A percentile compares a stretch with the other conserved stretches of the same genome.
These are phyloP conservation scores for Pseudomyrmex dendroicus DNA, from an alignment of 1,140 invertebrate genomes.

Conservation along the genomic window DNA sequence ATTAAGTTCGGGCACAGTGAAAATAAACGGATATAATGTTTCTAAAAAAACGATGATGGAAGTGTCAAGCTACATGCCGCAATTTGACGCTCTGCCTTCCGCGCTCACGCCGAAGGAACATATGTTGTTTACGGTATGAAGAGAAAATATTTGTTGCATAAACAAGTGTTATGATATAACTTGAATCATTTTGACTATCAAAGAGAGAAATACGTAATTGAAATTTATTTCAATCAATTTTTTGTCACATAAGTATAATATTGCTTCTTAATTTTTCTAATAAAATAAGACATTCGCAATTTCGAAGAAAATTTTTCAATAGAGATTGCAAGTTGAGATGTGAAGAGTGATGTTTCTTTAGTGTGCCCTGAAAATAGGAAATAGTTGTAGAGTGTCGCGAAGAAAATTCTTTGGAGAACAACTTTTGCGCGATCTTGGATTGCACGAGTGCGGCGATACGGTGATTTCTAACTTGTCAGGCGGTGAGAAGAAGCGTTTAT, in stretches of 20 bases:
- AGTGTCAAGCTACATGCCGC: conserved; percentile 67
- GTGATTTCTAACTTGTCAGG: conserved; percentile 89
- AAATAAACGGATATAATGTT: conserved; percentile 60
- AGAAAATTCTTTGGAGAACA: conserved; percentile 82
- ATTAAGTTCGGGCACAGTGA: conserved; percentile 56
- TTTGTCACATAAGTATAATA: background rate
- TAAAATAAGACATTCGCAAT: too few relatives aligned
- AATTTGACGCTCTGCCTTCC: conserved; percentile 64
- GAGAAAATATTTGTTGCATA: conserved; percentile 2
- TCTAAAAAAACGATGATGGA: conserved; percentile 51
- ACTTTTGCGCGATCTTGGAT: conserved; percentile 86
- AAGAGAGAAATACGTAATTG: too few relatives aligned
- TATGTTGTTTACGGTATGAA: conserved; percentile 68
- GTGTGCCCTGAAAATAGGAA: conserved; percentile 84
- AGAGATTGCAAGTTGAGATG: too few relatives aligned
- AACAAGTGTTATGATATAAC: background rate
- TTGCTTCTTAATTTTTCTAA: background rate
- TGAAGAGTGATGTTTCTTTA: conserved; percentile 22
- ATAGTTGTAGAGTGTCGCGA: background rate
- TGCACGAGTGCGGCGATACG: conserved; percentile 87
- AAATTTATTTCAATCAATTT: background rate
- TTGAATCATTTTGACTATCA: background rate
- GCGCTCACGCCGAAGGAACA: conserved; percentile 64
- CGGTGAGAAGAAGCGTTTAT: conserved; percentile 92
- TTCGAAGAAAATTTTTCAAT: too few relatives aligned